Evolutionary conservation across 2,888 invertebrate genomes (phyloP), one percentile per base, ranked within the genome.

Genomic region (Cerceris ruficornis): DNA sequence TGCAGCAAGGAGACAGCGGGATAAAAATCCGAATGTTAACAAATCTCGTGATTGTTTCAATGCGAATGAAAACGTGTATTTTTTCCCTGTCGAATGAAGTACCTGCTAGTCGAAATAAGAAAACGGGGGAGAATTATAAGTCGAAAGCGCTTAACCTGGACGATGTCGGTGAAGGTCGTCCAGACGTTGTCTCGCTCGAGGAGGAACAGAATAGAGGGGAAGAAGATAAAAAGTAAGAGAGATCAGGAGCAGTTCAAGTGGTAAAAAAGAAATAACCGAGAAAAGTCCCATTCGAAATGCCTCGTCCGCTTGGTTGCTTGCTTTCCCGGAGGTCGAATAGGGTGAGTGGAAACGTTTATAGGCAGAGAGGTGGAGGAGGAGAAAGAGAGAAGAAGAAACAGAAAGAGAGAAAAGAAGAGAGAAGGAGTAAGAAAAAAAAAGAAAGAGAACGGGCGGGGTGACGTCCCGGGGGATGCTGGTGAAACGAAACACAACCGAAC

Each of bases 241-340:
- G 39, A 49, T 41, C 55, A 74, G 58, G 60, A 64, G 60, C 60
- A 70, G 57, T 79, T 64, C 75, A 54, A 79, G 52, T 64, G 65
- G 59, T 52, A 73, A 64, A 68, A 70, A 80, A 72, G 80, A 62
- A 77, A 74, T 66, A 80, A 81, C 75, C 59, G 79, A 61, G 73
- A 69, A 69, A 78, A 83, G 72, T 61, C 75, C 67, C 71, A 60
- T 83, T 86, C 81, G 77, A 77, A 80, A 83, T 75, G 83, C 71
- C 79, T 62, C 28, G 50, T 13, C 52, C 6, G 39, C 55, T 28
- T 7, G 55, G 17, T 55, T 55, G 55, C 69, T 80, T 57, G 79
- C 69, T 78, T 58, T 77, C 67, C 78, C 60, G 60, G 60, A 66
- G 69, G 72, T 62, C 71, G 69, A 78, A 73, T 66, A 74, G 73